phyloP scores from a whole-genome alignment of 2,797 vertebrate species.

The Poecilia velifera region DNA sequence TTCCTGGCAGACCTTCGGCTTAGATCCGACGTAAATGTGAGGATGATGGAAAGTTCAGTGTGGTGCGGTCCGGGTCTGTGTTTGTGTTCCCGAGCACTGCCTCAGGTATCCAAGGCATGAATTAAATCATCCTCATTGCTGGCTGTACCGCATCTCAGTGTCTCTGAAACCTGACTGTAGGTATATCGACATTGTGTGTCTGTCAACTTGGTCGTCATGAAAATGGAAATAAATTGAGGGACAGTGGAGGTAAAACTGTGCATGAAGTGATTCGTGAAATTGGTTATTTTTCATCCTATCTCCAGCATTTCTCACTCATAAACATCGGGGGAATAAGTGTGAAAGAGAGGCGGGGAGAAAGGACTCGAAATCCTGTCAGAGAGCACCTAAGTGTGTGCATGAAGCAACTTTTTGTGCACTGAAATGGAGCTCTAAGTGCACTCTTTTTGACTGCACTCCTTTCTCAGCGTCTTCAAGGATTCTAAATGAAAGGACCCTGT shows the following conservation, averaged over 20 bases:
- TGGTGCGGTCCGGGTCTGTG: slow-evolving; percentile 35
- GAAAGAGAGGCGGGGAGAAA: slow-evolving; percentile 23
- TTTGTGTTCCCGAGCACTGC: slow-evolving; percentile 50
- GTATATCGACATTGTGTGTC: slow-evolving; percentile 40
- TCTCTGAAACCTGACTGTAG: slow-evolving; percentile 44
- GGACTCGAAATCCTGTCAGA: slow-evolving; percentile 41
- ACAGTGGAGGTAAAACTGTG: slow-evolving; percentile 46
- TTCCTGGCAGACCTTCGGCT: slow-evolving; percentile 74
- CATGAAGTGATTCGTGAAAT: slow-evolving; percentile 70
- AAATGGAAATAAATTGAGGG: slow-evolving; percentile 59
- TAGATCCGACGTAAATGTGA: slow-evolving; percentile 57
- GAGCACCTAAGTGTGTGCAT: slow-evolving; percentile 28
- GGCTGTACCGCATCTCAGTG: slow-evolving; percentile 49
- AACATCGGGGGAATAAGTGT: slow-evolving; percentile 34
- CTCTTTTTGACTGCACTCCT: slow-evolving; percentile 56
- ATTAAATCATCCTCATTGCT: slow-evolving; percentile 53
- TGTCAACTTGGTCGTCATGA: slow-evolving; percentile 45
- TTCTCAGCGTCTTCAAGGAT: slow-evolving; percentile 45
- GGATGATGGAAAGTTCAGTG: slow-evolving; percentile 64
- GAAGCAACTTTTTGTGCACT: slow-evolving; percentile 32
- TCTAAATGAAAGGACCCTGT: slow-evolving; percentile 44
- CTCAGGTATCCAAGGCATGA: slow-evolving; percentile 66
- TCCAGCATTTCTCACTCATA: slow-evolving; percentile 48
- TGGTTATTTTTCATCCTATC: slow-evolving; percentile 60
- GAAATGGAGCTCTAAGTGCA: slow-evolving; percentile 63